Evolutionary conservation across 2,888 invertebrate genomes (phyloP).

Genomic region (Horisme vitalbata): DNA sequence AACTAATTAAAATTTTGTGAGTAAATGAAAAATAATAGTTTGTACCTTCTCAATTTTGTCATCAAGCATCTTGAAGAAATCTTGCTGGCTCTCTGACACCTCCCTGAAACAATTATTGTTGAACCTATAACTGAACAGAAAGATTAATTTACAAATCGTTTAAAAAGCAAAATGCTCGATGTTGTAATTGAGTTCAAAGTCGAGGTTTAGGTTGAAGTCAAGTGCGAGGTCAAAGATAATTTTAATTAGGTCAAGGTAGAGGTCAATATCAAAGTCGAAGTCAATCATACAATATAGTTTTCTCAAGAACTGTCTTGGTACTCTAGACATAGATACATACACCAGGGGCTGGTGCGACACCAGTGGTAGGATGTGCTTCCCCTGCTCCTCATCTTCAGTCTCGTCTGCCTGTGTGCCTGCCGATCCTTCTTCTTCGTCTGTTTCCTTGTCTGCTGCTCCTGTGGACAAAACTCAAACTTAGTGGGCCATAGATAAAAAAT

Average conservation of each 20-base stretch:
- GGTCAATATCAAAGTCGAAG: no score
- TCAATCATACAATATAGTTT: no score
- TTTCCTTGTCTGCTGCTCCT: slow-evolving; percentile 75
- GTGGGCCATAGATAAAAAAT: not conserved
- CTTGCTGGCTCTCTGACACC: slow-evolving; percentile 93
- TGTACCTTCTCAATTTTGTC: slow-evolving; percentile 93
- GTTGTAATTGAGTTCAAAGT: no score
- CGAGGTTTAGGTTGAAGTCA: no score
- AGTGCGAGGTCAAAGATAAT: no score
- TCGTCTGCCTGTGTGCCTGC: slow-evolving; percentile 58
- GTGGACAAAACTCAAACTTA: slow-evolving; percentile 22
- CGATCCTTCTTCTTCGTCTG: slow-evolving; percentile 75
- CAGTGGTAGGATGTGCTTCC: slow-evolving; percentile 70
- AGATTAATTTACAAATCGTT: not conserved
- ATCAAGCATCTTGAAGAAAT: slow-evolving; percentile 96
- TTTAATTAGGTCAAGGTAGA: no score
- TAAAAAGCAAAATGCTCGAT: no score
- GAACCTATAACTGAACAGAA: no score
- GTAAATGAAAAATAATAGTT: not conserved
- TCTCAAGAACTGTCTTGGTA: no score
- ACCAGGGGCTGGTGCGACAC: slow-evolving; percentile 59
- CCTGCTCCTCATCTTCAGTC: slow-evolving; percentile 60
- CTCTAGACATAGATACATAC: slow-evolving; percentile 49
- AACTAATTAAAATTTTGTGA: not conserved
- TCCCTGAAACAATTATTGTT: slow-evolving; percentile 82